Percentiles rank a stretch among this genome's conserved stretches.
Evolutionary conservation across 2,888 invertebrate species (phyloP).

Genomic region (Notodonta ziczac): DNA sequence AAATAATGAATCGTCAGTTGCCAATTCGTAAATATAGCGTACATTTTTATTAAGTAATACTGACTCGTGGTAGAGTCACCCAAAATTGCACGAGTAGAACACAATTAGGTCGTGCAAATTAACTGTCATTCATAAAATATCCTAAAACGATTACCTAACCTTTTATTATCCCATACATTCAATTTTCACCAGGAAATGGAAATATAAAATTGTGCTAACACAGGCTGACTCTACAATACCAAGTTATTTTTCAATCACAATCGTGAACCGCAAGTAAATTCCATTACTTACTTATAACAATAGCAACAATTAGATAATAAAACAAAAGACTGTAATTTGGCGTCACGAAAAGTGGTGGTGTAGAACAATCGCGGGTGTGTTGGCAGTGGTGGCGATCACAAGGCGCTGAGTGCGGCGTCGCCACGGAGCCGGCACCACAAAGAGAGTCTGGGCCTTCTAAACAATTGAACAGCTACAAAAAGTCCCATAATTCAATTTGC

Average conservation of each 20-base stretch:
- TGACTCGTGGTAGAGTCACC: too few species aligned
- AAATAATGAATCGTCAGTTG: too few species aligned
- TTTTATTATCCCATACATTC: not conserved
- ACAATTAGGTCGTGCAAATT: too few species aligned
- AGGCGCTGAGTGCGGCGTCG: conserved; percentile 74
- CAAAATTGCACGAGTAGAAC: too few species aligned
- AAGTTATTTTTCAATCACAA: conserved; percentile 40
- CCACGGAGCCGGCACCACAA: conserved; percentile 81
- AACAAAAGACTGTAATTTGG: conserved; percentile 79
- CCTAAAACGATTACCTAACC: too few species aligned
- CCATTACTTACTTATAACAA: conserved; percentile 70
- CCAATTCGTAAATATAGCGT: too few species aligned
- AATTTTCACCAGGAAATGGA: not conserved
- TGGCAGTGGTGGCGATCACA: conserved; percentile 69
- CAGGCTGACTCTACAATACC: not conserved
- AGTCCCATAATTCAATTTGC: conserved; percentile 85
- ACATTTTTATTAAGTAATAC: too few species aligned
- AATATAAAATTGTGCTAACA: not conserved
- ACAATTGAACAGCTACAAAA: conserved; percentile 80
- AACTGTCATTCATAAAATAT: too few species aligned
- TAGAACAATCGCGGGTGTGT: conserved; percentile 65
- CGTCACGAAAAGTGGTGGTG: conserved; percentile 72
- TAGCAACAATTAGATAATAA: conserved; percentile 80
- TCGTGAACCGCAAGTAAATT: conserved; percentile 55
- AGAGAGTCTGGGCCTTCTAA: conserved; percentile 60